Base-by-base conservation (phyloP, 2,113 vertebrate species). In the Daubentonia madagascariensis region DNA sequence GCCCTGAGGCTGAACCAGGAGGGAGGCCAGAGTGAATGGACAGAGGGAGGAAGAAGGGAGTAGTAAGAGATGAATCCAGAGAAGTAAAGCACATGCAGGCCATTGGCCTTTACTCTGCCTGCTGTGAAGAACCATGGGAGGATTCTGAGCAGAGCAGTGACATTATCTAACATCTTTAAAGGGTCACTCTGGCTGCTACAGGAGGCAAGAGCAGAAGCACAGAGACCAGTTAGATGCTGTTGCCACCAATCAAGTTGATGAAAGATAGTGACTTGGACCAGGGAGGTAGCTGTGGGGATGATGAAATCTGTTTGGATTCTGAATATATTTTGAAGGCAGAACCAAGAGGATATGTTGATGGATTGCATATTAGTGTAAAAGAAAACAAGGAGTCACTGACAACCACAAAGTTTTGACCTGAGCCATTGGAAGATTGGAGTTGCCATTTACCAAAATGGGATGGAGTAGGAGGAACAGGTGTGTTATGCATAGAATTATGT, bases 281-380 rank as follows among this genome's bases (percentile, higher is more conserved):
- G 37, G 43, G 63, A 95, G 35, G 16, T n/a, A 28, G 16, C 40
- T 30, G 25, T 17, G 48, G 28, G 79, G 32, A 16, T 48, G 40
- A 59, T 23, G 45, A 61, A 30, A 50, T 80, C 2, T n/a, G 35
- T 32, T 48, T 50, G 40, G 79, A 67, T 73, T 73, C 48, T 61
- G 70, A 86, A 37, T 83, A 37, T 45, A 85, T 52, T 88, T n/a
- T 83, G 30, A 91, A 91, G 43, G 65, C n/a, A 84, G 50, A 68
- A 78, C 32, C 91, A 89, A 65, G 14, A 76, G 78, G 25, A 25
- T 70, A 50, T 32, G 35, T 35, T 65, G 28, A 63, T 22, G 22
- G 43, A 37, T 8, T 80, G 12, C 59, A 28, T 11, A 52, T 61
- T 30, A 23, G 7, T 17, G 22, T 45, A 8, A 43, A 48, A 68